Conservation (phyloP, 2,113 vertebrate genomes). For the Scalopus aquaticus region DNA sequence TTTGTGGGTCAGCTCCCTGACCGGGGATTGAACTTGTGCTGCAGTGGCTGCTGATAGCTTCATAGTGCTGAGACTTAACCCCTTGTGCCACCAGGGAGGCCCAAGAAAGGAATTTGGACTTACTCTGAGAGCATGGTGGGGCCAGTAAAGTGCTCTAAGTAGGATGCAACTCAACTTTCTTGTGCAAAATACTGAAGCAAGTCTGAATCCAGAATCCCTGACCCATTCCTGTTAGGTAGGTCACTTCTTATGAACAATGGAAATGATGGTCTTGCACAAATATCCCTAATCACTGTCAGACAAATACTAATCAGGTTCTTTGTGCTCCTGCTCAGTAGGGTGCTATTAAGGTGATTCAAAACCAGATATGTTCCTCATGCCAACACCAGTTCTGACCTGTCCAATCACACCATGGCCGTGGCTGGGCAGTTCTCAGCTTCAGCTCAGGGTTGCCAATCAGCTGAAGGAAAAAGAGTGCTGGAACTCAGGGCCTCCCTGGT, state of each 20-base stretch:
- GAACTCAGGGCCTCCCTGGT: too few species aligned
- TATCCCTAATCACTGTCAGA: constrained; percentile 71
- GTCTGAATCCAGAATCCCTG: not conserved
- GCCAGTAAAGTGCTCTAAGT: not conserved
- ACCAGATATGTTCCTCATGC: constrained; percentile 15
- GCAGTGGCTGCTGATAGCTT: too few species aligned
- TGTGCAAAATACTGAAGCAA: not conserved
- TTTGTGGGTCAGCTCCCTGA: too few species aligned
- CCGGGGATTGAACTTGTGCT: too few species aligned
- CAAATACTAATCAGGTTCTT: constrained; percentile 79
- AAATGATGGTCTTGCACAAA: constrained; percentile 58
- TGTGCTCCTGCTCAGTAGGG: constrained; percentile 63
- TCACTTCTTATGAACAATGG: constrained; percentile 15
- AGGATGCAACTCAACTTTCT: not conserved
- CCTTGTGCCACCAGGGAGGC: too few species aligned
- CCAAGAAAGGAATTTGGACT: not conserved
- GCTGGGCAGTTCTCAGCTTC: constrained; percentile 44
- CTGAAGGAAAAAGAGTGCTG: not conserved
- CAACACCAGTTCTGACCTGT: constrained; percentile 69
- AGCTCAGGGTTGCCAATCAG: not conserved
- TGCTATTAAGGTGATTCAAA: constrained; percentile 78
- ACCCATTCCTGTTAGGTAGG: not conserved
- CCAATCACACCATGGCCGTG: constrained; percentile 48
- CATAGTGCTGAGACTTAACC: too few species aligned
- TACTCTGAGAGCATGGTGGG: rapidly evolving